Base-by-base conservation (phyloP, 1,140 invertebrate species). In the Diorhabda elongata region DNA sequence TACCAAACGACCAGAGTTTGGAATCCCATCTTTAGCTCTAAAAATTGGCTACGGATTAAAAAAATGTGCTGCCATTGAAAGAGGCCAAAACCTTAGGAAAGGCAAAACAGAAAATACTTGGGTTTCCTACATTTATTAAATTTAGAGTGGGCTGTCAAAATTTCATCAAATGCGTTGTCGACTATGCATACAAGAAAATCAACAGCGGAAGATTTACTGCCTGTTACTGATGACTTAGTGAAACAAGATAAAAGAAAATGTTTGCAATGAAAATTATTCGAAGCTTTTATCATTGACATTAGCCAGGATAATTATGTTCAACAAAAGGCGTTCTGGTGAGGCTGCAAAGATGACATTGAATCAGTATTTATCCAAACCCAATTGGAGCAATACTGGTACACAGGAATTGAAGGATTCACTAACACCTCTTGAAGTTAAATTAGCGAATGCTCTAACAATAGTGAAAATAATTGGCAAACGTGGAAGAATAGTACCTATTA, bases 291-390 rank as follows among this genome's bases (percentile, higher is more conserved):
- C 58, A 44, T 41, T 67, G 3, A 67, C 59, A 3, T 11, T 56
- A 44, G 61, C 60, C 52, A 7, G 61, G 42, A 64, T 68, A 2
- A 68, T 68, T 61, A 43, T 67, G 4, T 63, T 68, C 6, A 64
- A 68, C 61, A 68, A 68, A 68, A 68, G 44, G 61, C 59, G 67
- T 58, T 68, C 61, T 52, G 67, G 67, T 26, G 44, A 68, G 56
- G 59, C 61, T 57, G 67, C 67, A 68, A 47, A 44, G 42, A 68
- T 68, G 61, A 64, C 9, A 52, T 9, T 64, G 45, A 58, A 42
- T 41, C 4, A 61, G 2, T 64, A 60, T 44, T 43, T 58, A 4
- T 43, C 8, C 57, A 67, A 58, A 60, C 65, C 65, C 57, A n/a
- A 47, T 43, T 67, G 65, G 42, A 41, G 42, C 43, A 67, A 44